Evolutionary conservation across 2,888 invertebrate genomes (phyloP), one percentile per base, ranked within the genome.

Genomic region (Strigamia maritima): DNA sequence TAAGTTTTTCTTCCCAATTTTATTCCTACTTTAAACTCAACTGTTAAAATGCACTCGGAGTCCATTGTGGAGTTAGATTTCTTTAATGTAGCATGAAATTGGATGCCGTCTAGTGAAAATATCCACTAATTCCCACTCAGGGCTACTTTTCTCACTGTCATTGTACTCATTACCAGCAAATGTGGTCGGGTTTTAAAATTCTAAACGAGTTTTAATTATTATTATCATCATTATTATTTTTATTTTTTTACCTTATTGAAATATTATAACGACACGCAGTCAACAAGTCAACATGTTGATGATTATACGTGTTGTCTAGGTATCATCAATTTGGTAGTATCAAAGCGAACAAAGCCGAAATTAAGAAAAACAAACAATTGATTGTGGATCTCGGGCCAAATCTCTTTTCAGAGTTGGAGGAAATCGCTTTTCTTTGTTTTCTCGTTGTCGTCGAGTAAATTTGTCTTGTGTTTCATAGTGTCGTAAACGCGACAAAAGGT

Each of bases 31-130:
- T 49, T 49, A 19, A 49, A 49, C n/a, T 49, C 49, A 49, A 49
- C 49, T n/a, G 49, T 49, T 49, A 49, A 49, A 49, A 49, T 49
- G 49, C 49, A 49, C n/a, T 49, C n/a, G 49, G 49, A 49, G 49
- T 49, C 49, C 49, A 49, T 49, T 49, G 49, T 49, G 49, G n/a
- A 49, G 49, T 49, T 49, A 49, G 49, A 12, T 49, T 49, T 49
- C 49, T 49, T 49, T 49, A 49, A 49, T 49, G 49, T n/a, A 49
- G 49, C 49, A 49, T 49, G 49, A 49, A 49, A 49, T 49, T 49
- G 49, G 49, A 49, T 49, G 49, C 49, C 49, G 49, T n/a, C 49
- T 49, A n/a, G 49, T n/a, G 49, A 49, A 49, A 49, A 49, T 49
- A 49, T 49, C 49, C 49, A n/a, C 49, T 49, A 49, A 49, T 49